Evolutionary conservation across 2,888 invertebrate genomes (phyloP), one percentile per base, ranked within the genome.

Genomic region (Tenthredo amoena): DNA sequence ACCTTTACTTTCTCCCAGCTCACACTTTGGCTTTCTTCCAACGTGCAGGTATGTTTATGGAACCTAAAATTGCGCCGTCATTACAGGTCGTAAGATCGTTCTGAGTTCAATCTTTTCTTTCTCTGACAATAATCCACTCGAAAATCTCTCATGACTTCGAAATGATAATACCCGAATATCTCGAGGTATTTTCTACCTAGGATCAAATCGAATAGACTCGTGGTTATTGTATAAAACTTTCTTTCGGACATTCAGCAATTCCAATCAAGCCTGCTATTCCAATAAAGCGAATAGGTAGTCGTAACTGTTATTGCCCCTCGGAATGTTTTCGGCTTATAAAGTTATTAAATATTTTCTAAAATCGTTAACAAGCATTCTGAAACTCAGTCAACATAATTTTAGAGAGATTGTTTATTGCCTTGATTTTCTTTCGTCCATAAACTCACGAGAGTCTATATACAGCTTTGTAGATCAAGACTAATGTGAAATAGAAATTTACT

Each of bases 1-100:
- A 90, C 91, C 91, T 90, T 91, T 90, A 87, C 87, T 87, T 87
- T 87, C 87, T 85, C 87, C 47, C 82, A 62, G 31, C 74, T 31
- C 58, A 68, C 31, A 83, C 68, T 62, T 43, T n/a, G 68, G 47
- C 71, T 65, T 83, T 81, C 65, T 62, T 81, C 18, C 15, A 58
- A 40, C 58, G 72, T 74, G 72, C 43, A 81, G 15, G 65, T 62
- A 50, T 40, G 50, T 34, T 15, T 34, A 55, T 55, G 31, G 55
- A 55, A 4, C 7, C 18, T 26, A 18, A 55, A 50, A 55, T 77
- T 55, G 34, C 21, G 50, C 55, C n/a, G 34, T 31, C 18, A 50
- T 55, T 10, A 15, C 18, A 10, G 47, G 55, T 77, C 34, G 40
- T 55, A 34, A 34, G n/a, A 77, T 50, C 31, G 31, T n/a, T 55